Evolutionary conservation across 2,888 invertebrate species (phyloP).

Genomic region (Aricia artaxerxes): DNA sequence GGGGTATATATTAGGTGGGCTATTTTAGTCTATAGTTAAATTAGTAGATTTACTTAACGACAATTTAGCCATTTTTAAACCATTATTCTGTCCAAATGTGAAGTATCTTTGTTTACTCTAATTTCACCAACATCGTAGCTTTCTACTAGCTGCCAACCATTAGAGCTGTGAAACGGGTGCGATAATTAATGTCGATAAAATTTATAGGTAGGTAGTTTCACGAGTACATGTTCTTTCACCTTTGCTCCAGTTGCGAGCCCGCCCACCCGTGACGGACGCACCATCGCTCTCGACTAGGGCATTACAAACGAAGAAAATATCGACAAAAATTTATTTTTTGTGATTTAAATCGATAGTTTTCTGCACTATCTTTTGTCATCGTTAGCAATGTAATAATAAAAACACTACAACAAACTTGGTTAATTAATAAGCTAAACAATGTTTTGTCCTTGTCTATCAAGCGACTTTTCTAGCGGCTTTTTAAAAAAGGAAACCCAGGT

Average conservation of each 20-base stretch:
- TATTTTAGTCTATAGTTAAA: no score
- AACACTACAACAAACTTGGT: no score
- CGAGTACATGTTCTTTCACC: constrained; percentile 66
- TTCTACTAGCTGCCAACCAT: neutral
- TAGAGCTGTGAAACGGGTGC: constrained; percentile 22
- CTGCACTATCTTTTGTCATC: neutral
- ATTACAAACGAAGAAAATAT: constrained; percentile 41
- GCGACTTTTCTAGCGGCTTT: no score
- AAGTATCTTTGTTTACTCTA: neutral
- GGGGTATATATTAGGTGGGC: no score
- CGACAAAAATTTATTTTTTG: neutral
- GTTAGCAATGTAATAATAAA: neutral
- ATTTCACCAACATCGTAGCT: neutral
- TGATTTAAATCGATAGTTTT: neutral
- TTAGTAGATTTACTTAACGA: no score
- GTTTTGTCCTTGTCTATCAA: no score
- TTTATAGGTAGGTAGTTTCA: constrained; percentile 35
- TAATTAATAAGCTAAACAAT: no score
- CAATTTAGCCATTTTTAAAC: no score
- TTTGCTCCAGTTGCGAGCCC: constrained; percentile 69
- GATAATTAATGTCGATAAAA: constrained; percentile 23
- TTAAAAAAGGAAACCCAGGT: no score
- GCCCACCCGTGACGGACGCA: constrained; percentile 69
- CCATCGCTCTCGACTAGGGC: constrained; percentile 51
- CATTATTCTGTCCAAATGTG: neutral